Base-by-base conservation (phyloP, 2,888 invertebrate genomes). In the Troides helena region DNA sequence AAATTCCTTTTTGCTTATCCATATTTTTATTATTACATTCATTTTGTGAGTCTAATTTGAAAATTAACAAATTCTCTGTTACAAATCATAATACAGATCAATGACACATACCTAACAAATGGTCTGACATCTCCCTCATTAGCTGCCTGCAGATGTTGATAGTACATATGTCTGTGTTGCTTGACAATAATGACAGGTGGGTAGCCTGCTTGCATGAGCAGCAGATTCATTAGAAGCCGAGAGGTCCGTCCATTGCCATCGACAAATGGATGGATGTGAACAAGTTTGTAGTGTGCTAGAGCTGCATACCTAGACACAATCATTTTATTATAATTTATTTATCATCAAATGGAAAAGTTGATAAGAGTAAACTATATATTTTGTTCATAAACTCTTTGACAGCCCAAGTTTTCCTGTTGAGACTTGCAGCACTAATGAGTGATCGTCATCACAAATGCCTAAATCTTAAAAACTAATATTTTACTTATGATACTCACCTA, bases 171-270 rank as follows among this genome's bases (percentile, higher is more conserved):
- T 23, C 95, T 93, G 81, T 97, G 96, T 77, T 98, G 97, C 82
- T 98, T 98, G 68, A 96, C 95, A 73, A 99, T 96, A 75, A 98
- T 98, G 18, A 99, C 98, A 0, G 99, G 99, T 0, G 99, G 99
- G 90, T 97, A 99, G 0, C 99, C 99, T 1, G 97, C 97, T 86
- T 96, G 97, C 97, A 99, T 97, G 50, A 99, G 94, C 73, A 99
- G 95, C 77, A 98, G 94, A 89, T 99, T 99, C 99, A 99, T 99
- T 2, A 99, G 94, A 36, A 99, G 93, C 43, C 99, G 94, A 18
- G 98, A 98, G 0, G 99, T 99, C 80, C 99, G 94, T 0, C 99
- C 99, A 82, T 99, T 99, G 63, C 99, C 99, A 87, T 99, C 99
- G 3, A 96, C 94, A 89, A 99, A 99, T 0, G 99, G 99, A 92